These are phyloP conservation scores for Colinus virginianus DNA, from an alignment of 2,113 vertebrate species.

Conservation along the genomic window DNA sequence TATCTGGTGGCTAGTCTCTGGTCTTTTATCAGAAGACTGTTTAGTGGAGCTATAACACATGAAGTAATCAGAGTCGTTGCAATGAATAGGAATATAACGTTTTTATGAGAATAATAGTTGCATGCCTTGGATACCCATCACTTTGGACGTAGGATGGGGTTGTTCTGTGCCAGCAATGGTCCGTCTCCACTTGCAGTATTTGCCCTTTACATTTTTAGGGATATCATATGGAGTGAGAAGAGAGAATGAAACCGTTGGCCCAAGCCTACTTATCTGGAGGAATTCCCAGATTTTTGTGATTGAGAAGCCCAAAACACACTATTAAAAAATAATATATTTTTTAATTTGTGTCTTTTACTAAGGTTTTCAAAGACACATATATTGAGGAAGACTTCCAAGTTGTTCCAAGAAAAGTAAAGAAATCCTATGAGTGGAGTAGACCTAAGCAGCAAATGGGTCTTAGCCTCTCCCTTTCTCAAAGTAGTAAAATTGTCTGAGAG, in stretches of 20 bases:
- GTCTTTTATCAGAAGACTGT: not conserved
- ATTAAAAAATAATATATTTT: not conserved
- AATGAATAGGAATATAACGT: not conserved
- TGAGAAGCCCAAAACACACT: not conserved
- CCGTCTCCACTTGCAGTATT: not conserved
- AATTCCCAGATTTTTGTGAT: not conserved
- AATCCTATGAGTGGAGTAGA: not conserved
- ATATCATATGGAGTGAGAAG: not conserved
- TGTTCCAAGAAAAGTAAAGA: not conserved
- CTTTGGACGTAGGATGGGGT: not conserved
- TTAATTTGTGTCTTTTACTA: not conserved
- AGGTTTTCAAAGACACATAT: not conserved
- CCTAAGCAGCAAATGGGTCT: not conserved
- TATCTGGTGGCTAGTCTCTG: not conserved
- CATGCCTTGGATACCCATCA: not conserved
- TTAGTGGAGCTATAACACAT: accelerated
- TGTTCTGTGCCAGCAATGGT: not conserved
- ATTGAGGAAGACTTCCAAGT: not conserved
- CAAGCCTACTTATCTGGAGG: not conserved
- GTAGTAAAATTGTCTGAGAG: not conserved
- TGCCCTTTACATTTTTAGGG: not conserved
- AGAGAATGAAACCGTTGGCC: not conserved
- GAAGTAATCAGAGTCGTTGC: not conserved
- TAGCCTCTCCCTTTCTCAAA: not conserved
- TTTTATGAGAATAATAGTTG: not conserved